These are phyloP conservation scores for Albula goreensis DNA, from an alignment of 2,113 vertebrate genomes.

Conservation along the genomic window DNA sequence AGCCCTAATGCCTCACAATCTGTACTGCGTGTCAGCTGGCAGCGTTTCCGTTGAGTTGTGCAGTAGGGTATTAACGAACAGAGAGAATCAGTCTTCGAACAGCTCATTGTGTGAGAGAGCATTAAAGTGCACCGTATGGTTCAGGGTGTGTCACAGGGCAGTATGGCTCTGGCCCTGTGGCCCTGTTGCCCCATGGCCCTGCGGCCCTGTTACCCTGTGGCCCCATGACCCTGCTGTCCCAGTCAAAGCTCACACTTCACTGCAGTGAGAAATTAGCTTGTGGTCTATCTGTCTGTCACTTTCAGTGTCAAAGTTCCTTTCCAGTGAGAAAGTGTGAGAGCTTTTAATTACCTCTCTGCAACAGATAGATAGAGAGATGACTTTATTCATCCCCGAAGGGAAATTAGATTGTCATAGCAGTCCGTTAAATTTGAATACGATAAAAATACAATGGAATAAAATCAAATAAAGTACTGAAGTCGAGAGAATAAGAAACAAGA, in stretches of 20 bases:
- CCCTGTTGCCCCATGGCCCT: background rate
- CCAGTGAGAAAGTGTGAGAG: constrained; percentile 20
- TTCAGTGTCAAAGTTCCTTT: constrained; percentile 14
- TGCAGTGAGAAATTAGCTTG: constrained; percentile 13
- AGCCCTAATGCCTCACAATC: background rate
- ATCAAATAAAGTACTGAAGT: too few species aligned
- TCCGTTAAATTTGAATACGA: too few species aligned
- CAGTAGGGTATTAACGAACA: background rate
- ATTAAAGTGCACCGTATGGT: background rate
- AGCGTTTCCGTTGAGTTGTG: background rate
- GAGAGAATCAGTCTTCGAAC: background rate
- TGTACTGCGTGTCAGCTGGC: background rate
- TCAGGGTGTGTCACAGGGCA: background rate
- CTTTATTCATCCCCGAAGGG: too few species aligned
- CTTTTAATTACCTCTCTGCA: constrained; percentile 39
- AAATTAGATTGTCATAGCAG: too few species aligned
- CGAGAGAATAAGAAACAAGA: too few species aligned
- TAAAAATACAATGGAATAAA: too few species aligned
- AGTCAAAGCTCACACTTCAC: background rate
- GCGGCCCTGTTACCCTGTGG: background rate
- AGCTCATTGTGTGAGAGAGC: background rate
- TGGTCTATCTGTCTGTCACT: constrained; percentile 33
- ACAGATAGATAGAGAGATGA: background rate
- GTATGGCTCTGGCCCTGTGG: background rate
- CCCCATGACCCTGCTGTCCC: background rate